Evolutionary conservation across 2,113 vertebrate genomes (phyloP), one percentile per base, ranked within the genome.

Genomic region (Anser brachyrhynchus): DNA sequence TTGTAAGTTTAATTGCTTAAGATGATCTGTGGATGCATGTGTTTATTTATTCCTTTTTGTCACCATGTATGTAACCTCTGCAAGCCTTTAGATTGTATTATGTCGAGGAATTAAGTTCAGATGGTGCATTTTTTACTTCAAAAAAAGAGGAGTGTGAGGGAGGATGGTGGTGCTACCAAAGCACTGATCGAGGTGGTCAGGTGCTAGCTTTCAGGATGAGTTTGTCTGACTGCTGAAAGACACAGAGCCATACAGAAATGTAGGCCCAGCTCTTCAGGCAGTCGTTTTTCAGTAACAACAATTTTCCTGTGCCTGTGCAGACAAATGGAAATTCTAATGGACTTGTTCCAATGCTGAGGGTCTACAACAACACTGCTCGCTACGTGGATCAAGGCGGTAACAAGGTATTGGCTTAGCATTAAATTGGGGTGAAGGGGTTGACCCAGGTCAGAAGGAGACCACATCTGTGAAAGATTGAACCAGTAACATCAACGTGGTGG

Each of bases 301-400:
- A 3, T 33, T 73, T 49, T 90, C 9, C 86, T 77, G 22, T 81
- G 14, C 44, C 29, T 66, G 70, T 85, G 77, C 96, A 99, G 99
- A 99, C 99, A 9, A 99, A 99, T 22, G 99, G 99, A 3, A 98
- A 97, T 59, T 99, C 99, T 73, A 99, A 99, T 9, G 99, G 99
- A 51, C 97, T 99, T 13, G 99, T 99, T 41, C 99, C 99, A 0
- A 99, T 99, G 99, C 98, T 99, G 66, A 98, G 99, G 61, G 99
- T 99, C 13, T 99, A 99, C 97, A 99, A 99, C 95, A 99, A 99
- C 97, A 99, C 99, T 0, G 99, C 99, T 20, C 99, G 99, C 8
- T 99, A 99, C 20, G 99, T 99, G 92, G 99, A 99, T 85, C 99
- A 99, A 73, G 99, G 99, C 6, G 99, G 99, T 37, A 99, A 99